These are phyloP conservation scores for Gracilinanus agilis DNA, from an alignment of 2,113 vertebrate genomes.

Conservation along the genomic window DNA sequence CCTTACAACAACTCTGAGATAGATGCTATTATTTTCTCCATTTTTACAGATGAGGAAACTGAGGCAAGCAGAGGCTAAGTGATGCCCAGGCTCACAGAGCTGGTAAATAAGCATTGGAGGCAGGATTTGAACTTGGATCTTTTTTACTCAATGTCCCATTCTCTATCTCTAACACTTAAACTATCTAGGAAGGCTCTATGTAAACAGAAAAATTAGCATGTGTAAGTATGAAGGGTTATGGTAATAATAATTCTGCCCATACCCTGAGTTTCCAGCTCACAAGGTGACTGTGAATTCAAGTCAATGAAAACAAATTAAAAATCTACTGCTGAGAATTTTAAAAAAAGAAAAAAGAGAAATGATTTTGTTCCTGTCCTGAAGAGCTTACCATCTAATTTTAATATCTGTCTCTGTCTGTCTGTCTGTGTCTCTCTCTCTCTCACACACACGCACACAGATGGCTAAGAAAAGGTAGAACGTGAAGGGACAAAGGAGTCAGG, in stretches of 20 bases:
- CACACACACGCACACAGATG: too few relatives aligned
- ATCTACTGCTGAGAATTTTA: neutral
- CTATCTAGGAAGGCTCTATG: neutral
- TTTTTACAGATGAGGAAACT: too few relatives aligned
- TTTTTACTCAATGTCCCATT: neutral
- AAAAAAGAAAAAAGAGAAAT: constrained; percentile 40
- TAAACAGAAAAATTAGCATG: neutral
- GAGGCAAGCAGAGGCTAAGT: too few relatives aligned
- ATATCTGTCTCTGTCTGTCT: too few relatives aligned
- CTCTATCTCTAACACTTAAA: neutral
- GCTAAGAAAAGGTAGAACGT: too few relatives aligned
- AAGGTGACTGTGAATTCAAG: neutral
- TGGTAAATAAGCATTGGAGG: too few relatives aligned
- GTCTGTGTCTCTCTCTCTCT: too few relatives aligned
- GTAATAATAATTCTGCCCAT: neutral
- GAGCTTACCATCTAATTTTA: neutral
- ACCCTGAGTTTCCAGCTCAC: neutral
- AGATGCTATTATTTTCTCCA: too few relatives aligned
- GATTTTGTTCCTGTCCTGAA: neutral
- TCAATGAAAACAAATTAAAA: constrained; percentile 10
- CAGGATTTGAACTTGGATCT: too few relatives aligned
- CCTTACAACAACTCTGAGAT: neutral
- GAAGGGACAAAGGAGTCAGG: too few relatives aligned
- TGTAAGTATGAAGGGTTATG: neutral
- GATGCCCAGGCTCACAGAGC: too few relatives aligned